phyloP scores from a whole-genome alignment of 1,140 invertebrate species.

The Colletes gigas region DNA sequence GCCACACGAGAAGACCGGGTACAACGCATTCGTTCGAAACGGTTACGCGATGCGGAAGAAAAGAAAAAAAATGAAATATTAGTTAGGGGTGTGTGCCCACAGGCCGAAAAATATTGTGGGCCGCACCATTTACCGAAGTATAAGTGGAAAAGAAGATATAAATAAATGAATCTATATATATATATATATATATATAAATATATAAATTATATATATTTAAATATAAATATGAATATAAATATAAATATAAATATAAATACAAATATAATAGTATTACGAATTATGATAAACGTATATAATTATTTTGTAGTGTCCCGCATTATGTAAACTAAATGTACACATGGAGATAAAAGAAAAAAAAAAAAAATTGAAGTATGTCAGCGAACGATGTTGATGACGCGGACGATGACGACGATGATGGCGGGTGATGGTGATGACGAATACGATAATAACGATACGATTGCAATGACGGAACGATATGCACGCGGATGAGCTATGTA shows the following conservation, averaged over 20 bases:
- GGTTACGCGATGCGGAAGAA: constrained; percentile 61
- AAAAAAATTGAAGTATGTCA: constrained; percentile 60
- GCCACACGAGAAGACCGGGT: constrained; percentile 49
- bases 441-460: constrained; percentile 49
- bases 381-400: constrained; percentile 48
- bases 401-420: constrained; percentile 58
- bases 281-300: constrained; percentile 74
- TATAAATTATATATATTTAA: constrained; percentile 69
- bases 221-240: constrained; percentile 65
- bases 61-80: constrained; percentile 46
- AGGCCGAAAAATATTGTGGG: constrained; percentile 68
- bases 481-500: constrained; percentile 63
- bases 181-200: constrained; percentile 75
- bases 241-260: constrained; percentile 74
- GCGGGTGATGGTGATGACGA: constrained; percentile 63
- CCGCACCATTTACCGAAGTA: constrained; percentile 73
- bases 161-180: constrained; percentile 77
- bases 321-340: constrained; percentile 81
- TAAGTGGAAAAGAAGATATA: constrained; percentile 72
- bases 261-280: constrained; percentile 71
- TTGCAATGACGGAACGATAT: constrained; percentile 61
- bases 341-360: constrained; percentile 59
- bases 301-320: constrained; percentile 80
- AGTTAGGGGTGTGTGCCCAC: constrained; percentile 72
- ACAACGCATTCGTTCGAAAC: constrained; percentile 68